A percentile compares a stretch with the other conserved stretches of the same genome.
These are phyloP conservation scores for Aleiodes sp. DNA, from an alignment of 1,140 invertebrate genomes.

Conservation along the genomic window DNA sequence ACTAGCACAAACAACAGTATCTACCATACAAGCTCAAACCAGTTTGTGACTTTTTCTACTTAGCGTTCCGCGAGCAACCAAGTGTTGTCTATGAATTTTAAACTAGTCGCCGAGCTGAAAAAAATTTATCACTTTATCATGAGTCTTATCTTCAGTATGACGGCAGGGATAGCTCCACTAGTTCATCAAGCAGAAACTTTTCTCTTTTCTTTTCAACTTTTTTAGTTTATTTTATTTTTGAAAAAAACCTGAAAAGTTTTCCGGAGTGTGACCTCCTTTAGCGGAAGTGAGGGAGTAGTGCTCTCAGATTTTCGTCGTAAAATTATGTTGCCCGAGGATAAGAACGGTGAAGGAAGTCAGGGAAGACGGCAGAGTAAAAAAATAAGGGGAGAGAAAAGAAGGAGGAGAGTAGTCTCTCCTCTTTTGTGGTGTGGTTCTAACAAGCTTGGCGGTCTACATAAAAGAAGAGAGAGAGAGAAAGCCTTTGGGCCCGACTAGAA, in stretches of 20 bases:
- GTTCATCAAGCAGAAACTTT: not conserved
- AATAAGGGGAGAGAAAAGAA: not conserved
- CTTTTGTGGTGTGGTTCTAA: slow-evolving; percentile 12
- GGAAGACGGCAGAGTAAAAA: not conserved
- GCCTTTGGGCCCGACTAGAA: not conserved
- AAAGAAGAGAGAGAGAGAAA: slow-evolving; percentile 11
- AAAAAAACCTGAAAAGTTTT: slow-evolving; percentile 11
- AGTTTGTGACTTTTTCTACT: slow-evolving; percentile 22
- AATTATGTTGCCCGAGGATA: slow-evolving; percentile 9
- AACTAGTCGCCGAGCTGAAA: not conserved
- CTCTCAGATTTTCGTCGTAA: slow-evolving; percentile 10
- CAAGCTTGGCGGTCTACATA: slow-evolving; percentile 24
- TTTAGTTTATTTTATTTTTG: not conserved
- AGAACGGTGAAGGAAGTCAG: slow-evolving; percentile 2
- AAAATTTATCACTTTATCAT: slow-evolving; percentile 14
- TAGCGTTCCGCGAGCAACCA: slow-evolving; percentile 7
- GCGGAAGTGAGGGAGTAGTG: slow-evolving; percentile 12
- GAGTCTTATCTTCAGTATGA: not conserved
- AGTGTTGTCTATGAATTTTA: slow-evolving; percentile 15
- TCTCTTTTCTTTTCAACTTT: not conserved
- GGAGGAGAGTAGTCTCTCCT: not conserved
- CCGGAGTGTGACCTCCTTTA: slow-evolving; percentile 15
- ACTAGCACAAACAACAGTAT: slow-evolving; percentile 44
- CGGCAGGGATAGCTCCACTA: not conserved
- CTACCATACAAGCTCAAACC: not conserved